These are phyloP conservation scores for Andrena flavipes DNA, from an alignment of 2,888 invertebrate genomes.

Conservation along the genomic window DNA sequence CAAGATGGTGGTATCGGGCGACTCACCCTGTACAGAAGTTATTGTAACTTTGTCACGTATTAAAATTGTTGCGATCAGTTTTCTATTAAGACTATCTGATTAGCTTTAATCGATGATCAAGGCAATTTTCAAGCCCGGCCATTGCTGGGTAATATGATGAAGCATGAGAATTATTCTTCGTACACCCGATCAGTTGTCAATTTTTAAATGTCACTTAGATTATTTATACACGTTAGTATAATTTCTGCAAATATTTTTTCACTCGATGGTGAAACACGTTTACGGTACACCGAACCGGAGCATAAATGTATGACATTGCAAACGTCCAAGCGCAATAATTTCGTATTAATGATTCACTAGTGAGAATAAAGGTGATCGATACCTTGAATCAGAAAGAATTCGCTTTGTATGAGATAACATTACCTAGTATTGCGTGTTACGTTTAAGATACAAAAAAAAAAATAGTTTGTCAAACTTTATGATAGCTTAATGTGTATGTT, in stretches of 20 bases:
- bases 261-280: neutral
- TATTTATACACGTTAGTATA: conserved; percentile 40
- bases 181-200: conserved; percentile 29
- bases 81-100: neutral
- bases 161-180: conserved; percentile 25
- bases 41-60: neutral
- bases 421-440: conserved; percentile 65
- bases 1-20: too few species aligned
- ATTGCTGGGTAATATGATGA: conserved; percentile 22
- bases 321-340: conserved; percentile 67
- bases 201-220: conserved; percentile 31
- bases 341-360: conserved; percentile 48
- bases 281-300: conserved; percentile 11
- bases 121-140: neutral
- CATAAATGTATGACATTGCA: conserved; percentile 23
- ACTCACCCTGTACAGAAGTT: neutral
- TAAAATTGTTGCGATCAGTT: neutral
- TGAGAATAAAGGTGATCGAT: conserved; percentile 16
- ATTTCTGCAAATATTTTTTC: conserved; percentile 30
- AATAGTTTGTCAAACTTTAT: conserved; percentile 55
- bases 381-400: conserved; percentile 27
- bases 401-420: conserved; percentile 53
- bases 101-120: conserved; percentile 4
- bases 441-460: conserved; percentile 46
- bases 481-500: conserved; percentile 63